Conservation (phyloP, 2,888 invertebrate species). For the Gasteruption jaculator region DNA sequence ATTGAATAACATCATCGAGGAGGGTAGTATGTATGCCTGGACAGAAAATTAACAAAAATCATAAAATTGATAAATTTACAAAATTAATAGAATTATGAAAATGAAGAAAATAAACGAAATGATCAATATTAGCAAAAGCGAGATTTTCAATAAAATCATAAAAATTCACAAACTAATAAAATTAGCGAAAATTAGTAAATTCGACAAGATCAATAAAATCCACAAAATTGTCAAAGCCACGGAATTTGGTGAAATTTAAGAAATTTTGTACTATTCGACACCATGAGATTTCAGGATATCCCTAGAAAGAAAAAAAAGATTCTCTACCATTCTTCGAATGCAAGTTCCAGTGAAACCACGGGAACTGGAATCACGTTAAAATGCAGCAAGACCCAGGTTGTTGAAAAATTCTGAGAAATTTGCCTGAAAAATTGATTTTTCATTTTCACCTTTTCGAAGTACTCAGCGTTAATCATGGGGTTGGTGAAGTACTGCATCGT, state of each 20-base stretch:
- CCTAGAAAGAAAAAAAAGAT: too few relatives aligned
- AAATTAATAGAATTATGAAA: slow-evolving; percentile 2
- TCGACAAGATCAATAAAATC: too few relatives aligned
- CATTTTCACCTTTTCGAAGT: slow-evolving; percentile 29
- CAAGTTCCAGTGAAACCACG: too few relatives aligned
- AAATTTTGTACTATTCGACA: too few relatives aligned
- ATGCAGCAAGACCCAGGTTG: neutral
- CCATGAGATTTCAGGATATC: too few relatives aligned
- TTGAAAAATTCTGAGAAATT: neutral
- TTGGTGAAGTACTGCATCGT: slow-evolving; percentile 27
- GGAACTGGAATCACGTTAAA: neutral
- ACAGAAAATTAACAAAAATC: slow-evolving; percentile 2
- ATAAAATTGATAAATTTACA: slow-evolving; percentile 7
- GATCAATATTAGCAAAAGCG: too few relatives aligned
- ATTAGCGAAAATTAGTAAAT: too few relatives aligned
- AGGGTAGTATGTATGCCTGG: slow-evolving; percentile 19
- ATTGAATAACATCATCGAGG: slow-evolving; percentile 25
- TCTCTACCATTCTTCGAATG: too few relatives aligned
- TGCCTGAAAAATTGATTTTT: neutral
- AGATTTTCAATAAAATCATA: too few relatives aligned
- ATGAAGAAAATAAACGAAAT: neutral
- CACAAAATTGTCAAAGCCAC: too few relatives aligned
- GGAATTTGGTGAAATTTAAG: too few relatives aligned
- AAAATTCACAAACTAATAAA: too few relatives aligned
- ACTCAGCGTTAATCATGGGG: slow-evolving; percentile 25